Conservation (phyloP, 2,113 vertebrate species). For the Poeciliopsis retropinna region DNA sequence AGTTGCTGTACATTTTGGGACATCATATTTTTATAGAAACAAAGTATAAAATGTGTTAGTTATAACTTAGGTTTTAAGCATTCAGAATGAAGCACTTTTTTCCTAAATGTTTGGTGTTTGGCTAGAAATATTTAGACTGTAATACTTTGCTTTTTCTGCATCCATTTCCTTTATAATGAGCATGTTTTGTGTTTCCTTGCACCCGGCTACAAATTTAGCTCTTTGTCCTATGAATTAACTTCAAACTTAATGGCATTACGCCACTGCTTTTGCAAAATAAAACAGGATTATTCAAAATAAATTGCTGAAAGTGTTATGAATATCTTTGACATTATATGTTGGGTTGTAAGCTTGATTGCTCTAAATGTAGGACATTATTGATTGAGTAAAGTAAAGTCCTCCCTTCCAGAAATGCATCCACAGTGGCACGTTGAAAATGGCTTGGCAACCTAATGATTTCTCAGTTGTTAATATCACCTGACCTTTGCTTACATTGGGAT, state of each 20-base stretch:
- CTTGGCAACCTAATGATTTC: slow-evolving; percentile 1
- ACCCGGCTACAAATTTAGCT: background rate
- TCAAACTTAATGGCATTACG: background rate
- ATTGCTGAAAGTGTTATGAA: too few species aligned
- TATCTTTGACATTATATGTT: too few species aligned
- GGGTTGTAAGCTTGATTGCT: background rate
- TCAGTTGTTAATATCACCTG: slow-evolving; percentile 33
- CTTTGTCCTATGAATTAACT: background rate
- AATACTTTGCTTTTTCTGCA: background rate
- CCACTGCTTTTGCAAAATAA: background rate
- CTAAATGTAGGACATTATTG: slow-evolving; percentile 14
- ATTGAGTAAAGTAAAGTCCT: slow-evolving; percentile 32
- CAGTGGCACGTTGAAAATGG: slow-evolving; percentile 26
- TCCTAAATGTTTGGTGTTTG: background rate
- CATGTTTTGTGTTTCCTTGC: background rate
- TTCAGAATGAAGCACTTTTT: background rate
- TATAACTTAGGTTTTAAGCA: background rate
- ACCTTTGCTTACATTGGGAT: slow-evolving; percentile 49
- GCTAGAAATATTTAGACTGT: background rate
- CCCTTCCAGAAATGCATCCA: slow-evolving; percentile 19
- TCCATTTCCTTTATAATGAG: background rate
- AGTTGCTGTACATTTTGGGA: too few species aligned
- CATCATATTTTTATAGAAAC: background rate
- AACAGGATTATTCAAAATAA: background rate
- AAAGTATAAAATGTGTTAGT: background rate